Conservation (phyloP, 2,797 vertebrate species). For the Scolopax bukidnonensis region DNA sequence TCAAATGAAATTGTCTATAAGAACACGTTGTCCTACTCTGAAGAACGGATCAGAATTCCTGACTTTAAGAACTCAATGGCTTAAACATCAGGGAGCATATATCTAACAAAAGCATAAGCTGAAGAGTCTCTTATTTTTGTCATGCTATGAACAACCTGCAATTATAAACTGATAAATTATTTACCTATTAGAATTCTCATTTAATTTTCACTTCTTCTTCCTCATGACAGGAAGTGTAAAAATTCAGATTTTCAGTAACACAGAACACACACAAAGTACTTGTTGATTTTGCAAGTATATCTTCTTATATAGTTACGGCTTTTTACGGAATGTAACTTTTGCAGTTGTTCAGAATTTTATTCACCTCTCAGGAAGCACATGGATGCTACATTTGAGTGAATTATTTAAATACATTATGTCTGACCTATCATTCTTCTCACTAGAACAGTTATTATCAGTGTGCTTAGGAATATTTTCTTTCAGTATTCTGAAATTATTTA, state of each 20-base stretch:
- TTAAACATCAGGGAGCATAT: neutral
- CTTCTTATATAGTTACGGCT: neutral
- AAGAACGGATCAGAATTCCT: neutral
- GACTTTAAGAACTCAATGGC: neutral
- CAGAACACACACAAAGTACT: neutral
- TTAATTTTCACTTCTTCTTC: neutral
- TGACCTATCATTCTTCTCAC: neutral
- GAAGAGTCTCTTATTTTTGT: neutral
- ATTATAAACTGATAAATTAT: neutral
- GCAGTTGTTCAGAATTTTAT: neutral
- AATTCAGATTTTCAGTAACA: neutral
- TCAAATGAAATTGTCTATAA: conserved; percentile 23
- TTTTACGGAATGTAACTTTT: neutral
- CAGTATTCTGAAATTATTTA: neutral
- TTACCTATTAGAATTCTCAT: neutral
- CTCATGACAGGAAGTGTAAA: neutral
- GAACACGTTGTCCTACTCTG: neutral
- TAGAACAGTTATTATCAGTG: neutral
- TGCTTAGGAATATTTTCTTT: neutral
- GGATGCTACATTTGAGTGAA: neutral
- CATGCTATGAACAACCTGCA: neutral
- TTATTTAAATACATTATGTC: neutral
- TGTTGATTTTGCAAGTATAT: neutral
- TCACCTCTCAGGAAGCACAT: neutral
- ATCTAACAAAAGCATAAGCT: neutral